Percentiles rank a stretch among this genome's conserved stretches.
Evolutionary conservation across 2,888 invertebrate genomes (phyloP).

Genomic region (Erebia ligea): DNA sequence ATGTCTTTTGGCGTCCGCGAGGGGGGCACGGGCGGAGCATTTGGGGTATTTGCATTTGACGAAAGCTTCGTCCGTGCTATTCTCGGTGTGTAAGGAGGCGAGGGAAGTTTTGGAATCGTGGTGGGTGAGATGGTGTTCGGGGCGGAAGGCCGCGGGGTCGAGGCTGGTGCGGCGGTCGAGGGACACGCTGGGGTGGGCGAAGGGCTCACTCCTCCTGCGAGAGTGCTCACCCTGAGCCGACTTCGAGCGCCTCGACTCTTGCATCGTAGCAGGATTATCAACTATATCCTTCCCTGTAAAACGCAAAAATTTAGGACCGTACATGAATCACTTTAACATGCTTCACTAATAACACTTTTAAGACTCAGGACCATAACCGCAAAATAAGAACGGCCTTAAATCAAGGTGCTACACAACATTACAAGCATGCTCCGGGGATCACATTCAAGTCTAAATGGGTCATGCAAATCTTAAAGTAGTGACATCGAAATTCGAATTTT

Average conservation of each 20-base stretch:
- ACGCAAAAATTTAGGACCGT: constrained; percentile 32
- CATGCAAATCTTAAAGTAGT: constrained; percentile 40
- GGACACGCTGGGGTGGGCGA: constrained; percentile 63
- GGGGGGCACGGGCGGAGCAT: constrained; percentile 88
- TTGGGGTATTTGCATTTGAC: constrained; percentile 92
- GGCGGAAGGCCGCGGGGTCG: constrained; percentile 74
- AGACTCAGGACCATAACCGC: constrained; percentile 66
- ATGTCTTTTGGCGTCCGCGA: constrained; percentile 90
- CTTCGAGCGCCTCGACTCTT: constrained; percentile 68
- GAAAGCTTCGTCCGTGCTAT: constrained; percentile 78
- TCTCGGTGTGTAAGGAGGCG: constrained; percentile 75
- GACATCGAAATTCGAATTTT: neutral
- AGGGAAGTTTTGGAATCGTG: constrained; percentile 75
- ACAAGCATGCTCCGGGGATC: constrained; percentile 47
- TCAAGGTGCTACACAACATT: constrained; percentile 45
- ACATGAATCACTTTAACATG: neutral
- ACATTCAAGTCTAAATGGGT: constrained; percentile 43
- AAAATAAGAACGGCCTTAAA: constrained; percentile 36
- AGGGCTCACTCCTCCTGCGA: constrained; percentile 72
- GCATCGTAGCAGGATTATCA: constrained; percentile 78
- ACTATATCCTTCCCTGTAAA: constrained; percentile 82
- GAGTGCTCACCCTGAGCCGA: constrained; percentile 76
- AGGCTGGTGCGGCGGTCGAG: constrained; percentile 85
- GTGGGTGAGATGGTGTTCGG: constrained; percentile 63
- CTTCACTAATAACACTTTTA: constrained; percentile 8